A percentile compares a stretch with the other conserved stretches of the same genome.
phyloP scores from a whole-genome alignment of 2,113 vertebrate species.

The Centropus bengalensis region DNA sequence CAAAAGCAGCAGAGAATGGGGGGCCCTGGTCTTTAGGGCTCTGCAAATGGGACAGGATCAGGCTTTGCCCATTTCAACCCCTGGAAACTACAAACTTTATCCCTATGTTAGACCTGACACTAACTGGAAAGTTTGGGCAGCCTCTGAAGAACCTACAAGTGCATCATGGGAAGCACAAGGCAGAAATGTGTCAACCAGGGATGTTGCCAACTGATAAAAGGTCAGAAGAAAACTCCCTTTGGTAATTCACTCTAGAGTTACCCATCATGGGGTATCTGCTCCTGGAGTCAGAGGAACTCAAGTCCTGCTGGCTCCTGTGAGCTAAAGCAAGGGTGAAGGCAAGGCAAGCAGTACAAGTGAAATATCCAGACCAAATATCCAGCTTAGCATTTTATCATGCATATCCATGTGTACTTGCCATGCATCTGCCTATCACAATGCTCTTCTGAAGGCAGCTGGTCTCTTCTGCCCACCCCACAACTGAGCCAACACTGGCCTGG shows the following conservation, averaged over 20 bases:
- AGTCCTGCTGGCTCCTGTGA: not conserved
- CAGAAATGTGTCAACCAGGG: fast-evolving
- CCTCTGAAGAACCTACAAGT: not conserved
- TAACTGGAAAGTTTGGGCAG: not conserved
- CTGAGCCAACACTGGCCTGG: fast-evolving
- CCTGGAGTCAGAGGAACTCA: not conserved
- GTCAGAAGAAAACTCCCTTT: not conserved
- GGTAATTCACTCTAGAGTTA: not conserved
- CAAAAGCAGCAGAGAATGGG: not conserved
- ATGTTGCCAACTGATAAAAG: not conserved
- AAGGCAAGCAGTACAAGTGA: not conserved
- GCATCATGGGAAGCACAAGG: not conserved
- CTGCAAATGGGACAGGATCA: not conserved
- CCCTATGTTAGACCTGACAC: not conserved
- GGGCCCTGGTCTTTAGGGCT: not conserved
- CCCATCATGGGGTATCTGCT: not conserved
- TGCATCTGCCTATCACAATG: fast-evolving
- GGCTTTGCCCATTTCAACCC: not conserved
- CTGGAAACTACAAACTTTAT: fast-evolving
- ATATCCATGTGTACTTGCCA: not conserved
- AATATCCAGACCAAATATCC: not conserved
- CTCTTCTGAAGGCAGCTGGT: not conserved
- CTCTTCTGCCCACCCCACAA: not conserved
- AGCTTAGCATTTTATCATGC: not conserved
- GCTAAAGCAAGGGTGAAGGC: not conserved